Evolutionary conservation across 2,113 vertebrate species (phyloP).

Genomic region (Todiramphus chloris): DNA sequence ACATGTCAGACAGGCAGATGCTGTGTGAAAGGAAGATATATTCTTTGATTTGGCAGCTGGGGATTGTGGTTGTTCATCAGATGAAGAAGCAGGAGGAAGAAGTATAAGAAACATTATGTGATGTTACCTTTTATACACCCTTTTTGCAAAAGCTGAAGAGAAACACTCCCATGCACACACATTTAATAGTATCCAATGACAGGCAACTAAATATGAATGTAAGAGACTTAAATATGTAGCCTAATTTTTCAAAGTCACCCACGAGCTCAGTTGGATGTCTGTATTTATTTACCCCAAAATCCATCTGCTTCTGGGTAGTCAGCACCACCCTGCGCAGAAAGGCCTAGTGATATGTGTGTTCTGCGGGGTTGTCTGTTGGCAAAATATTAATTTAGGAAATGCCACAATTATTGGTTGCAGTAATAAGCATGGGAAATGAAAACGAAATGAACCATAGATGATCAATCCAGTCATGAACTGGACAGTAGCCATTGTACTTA

Average conservation of each 20-base stretch:
- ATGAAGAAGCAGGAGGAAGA: neutral
- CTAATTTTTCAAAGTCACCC: slow-evolving; percentile 2
- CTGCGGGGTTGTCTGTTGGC: neutral
- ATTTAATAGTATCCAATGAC: neutral
- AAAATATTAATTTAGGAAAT: neutral
- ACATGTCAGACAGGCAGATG: neutral
- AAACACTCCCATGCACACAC: neutral
- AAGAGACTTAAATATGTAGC: neutral
- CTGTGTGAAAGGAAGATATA: neutral
- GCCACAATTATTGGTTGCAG: neutral
- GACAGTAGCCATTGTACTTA: neutral
- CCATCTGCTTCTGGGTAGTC: slow-evolving; percentile 28
- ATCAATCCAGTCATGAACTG: neutral
- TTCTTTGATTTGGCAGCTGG: slow-evolving; percentile 24
- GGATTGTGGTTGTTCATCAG: neutral
- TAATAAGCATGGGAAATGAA: neutral
- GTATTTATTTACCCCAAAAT: neutral
- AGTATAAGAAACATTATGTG: neutral
- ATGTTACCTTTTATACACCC: neutral
- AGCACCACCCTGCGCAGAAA: neutral
- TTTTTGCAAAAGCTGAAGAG: neutral
- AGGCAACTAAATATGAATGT: neutral
- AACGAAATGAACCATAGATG: neutral
- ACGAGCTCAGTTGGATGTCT: neutral
- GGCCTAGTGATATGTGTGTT: neutral